Percentiles rank a stretch among this genome's conserved stretches.
phyloP scores from a whole-genome alignment of 2,113 vertebrate genomes.

The Podarcis raffonei region DNA sequence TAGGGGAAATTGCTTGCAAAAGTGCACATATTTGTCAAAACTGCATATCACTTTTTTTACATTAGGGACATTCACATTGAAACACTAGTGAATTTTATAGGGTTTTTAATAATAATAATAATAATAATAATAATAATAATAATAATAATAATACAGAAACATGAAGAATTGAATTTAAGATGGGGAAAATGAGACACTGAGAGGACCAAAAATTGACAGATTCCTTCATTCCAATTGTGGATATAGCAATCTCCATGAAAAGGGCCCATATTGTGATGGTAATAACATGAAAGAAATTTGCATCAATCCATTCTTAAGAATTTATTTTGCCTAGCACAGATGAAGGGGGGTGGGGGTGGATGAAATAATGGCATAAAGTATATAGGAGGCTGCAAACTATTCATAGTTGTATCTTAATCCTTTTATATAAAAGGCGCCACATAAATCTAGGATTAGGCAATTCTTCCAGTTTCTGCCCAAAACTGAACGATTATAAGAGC shows the following conservation, averaged over 20 bases:
- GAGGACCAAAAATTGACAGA: too few species aligned
- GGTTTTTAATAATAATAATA: too few species aligned
- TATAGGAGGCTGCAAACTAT: slow-evolving; percentile 16
- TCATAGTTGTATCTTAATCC: slow-evolving; percentile 26
- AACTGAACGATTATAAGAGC: slow-evolving; percentile 36
- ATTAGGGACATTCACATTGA: too few species aligned
- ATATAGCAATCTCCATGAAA: background rate
- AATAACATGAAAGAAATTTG: background rate
- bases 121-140: too few species aligned
- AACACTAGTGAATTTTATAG: too few species aligned
- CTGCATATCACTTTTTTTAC: too few species aligned
- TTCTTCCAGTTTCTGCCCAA: slow-evolving; percentile 45
- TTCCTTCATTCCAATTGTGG: too few species aligned
- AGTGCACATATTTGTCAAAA: too few species aligned
- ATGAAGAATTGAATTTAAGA: too few species aligned
- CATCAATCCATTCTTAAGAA: slow-evolving; percentile 26
- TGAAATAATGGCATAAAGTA: slow-evolving; percentile 14
- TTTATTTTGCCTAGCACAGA: slow-evolving; percentile 20
- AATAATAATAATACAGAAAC: too few species aligned
- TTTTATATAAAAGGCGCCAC: slow-evolving; percentile 14
- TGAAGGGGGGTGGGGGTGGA: background rate
- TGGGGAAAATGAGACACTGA: too few species aligned
- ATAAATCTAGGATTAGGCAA: slow-evolving; percentile 39
- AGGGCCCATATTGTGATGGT: background rate
- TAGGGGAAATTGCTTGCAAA: too few species aligned